Evolutionary conservation across 1,140 invertebrate genomes (phyloP).

Genomic region (Gonioctena quinquepunctata): DNA sequence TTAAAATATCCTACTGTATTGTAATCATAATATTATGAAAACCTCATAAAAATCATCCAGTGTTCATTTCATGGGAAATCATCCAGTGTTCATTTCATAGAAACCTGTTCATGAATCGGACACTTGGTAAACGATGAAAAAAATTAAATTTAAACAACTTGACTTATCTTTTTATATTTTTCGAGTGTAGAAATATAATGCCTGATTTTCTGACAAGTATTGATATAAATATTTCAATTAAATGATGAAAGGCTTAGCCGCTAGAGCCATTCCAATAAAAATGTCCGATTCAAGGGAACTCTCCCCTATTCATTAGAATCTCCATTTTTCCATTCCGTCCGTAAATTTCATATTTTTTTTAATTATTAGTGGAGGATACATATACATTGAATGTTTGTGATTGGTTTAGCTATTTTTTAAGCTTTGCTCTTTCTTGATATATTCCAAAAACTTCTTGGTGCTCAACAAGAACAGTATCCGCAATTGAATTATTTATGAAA

Average conservation of each 20-base stretch:
- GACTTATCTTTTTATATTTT: too few relatives aligned
- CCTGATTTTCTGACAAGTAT: neutral
- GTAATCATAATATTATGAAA: neutral
- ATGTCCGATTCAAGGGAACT: neutral
- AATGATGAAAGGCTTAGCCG: neutral
- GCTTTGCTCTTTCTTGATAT: too few relatives aligned
- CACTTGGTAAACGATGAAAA: neutral
- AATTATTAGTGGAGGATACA: too few relatives aligned
- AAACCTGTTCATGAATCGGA: neutral
- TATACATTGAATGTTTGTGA: too few relatives aligned
- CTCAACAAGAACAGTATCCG: too few relatives aligned
- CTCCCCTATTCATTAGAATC: too few relatives aligned
- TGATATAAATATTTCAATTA: constrained; percentile 7
- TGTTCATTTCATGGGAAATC: constrained; percentile 1
- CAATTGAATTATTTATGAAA: too few relatives aligned
- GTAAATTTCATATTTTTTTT: too few relatives aligned
- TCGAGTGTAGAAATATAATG: too few relatives aligned
- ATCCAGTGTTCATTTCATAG: neutral
- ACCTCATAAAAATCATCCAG: neutral
- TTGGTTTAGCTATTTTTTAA: too few relatives aligned
- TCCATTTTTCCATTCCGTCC: too few relatives aligned
- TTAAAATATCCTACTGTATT: neutral
- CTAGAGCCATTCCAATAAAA: constrained; percentile 3
- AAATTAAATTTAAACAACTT: neutral
- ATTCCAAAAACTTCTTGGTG: too few relatives aligned